phyloP scores from a whole-genome alignment of 2,888 invertebrate genomes.

The Trachelus stipa region DNA sequence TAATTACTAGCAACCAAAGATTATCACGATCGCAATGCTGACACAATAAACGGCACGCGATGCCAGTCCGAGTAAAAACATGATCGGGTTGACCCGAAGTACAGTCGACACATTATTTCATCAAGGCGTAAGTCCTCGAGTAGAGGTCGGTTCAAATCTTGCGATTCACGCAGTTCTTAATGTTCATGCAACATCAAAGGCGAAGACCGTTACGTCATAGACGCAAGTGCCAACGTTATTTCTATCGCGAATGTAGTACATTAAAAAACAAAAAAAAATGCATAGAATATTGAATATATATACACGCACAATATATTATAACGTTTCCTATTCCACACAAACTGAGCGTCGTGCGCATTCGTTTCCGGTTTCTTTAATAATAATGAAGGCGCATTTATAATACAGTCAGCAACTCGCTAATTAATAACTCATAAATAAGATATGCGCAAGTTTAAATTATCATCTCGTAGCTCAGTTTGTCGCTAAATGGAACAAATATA shows the following conservation, averaged over 20 bases:
- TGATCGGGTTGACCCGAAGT: background rate
- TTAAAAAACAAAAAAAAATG: conserved; percentile 18
- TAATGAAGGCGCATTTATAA: conserved; percentile 10
- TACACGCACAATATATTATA: conserved; percentile 26
- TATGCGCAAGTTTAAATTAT: conserved; percentile 15
- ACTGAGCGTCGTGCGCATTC: conserved; percentile 21
- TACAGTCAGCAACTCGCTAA: conserved; percentile 17
- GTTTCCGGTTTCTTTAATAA: background rate
- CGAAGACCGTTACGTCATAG: too few species aligned
- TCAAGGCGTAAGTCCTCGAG: too few species aligned
- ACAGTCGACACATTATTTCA: too few species aligned
- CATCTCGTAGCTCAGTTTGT: conserved; percentile 29
- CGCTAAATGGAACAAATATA: conserved; percentile 24
- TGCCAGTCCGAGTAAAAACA: background rate
- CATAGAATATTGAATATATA: conserved; percentile 34
- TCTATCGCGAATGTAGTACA: background rate
- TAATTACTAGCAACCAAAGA: background rate
- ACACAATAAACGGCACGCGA: background rate
- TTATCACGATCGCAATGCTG: background rate
- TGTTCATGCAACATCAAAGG: too few species aligned
- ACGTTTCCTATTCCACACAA: conserved; percentile 25
- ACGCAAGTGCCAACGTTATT: too few species aligned
- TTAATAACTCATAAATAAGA: conserved; percentile 28
- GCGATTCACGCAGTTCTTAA: too few species aligned
- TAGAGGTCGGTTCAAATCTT: too few species aligned